Percentiles rank a stretch among this genome's conserved stretches.
Conservation (phyloP, 2,113 vertebrate genomes). For the Todiramphus saurophagus region DNA sequence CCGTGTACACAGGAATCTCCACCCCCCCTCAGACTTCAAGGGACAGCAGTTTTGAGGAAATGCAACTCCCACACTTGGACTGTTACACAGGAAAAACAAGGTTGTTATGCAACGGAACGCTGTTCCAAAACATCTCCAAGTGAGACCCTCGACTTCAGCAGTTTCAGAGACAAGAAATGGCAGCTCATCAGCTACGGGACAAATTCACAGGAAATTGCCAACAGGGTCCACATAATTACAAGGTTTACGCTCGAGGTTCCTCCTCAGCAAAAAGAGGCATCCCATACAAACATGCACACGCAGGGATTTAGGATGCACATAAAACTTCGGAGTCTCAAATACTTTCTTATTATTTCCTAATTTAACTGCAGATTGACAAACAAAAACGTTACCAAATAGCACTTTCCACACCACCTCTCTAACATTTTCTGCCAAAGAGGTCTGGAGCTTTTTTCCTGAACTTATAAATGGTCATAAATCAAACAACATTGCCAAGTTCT, state of each 20-base stretch:
- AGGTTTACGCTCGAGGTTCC: background rate
- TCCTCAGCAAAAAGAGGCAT: background rate
- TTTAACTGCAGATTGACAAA: background rate
- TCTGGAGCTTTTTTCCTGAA: background rate
- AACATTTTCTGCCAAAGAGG: background rate
- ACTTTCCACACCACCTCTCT: background rate
- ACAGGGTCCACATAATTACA: background rate
- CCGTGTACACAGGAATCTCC: slow-evolving; percentile 49
- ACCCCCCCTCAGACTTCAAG: slow-evolving; percentile 3
- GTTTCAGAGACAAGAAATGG: background rate
- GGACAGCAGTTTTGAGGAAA: slow-evolving; percentile 49
- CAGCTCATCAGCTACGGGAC: background rate
- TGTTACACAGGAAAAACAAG: slow-evolving; percentile 31
- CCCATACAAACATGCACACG: background rate
- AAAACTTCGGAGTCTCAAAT: background rate
- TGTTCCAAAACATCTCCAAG: slow-evolving; percentile 24
- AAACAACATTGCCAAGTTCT: background rate
- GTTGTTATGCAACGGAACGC: slow-evolving; percentile 1
- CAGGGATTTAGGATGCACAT: background rate
- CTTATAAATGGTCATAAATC: slow-evolving; percentile 39
- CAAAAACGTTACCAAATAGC: background rate
- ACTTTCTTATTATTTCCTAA: background rate
- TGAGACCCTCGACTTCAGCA: background rate
- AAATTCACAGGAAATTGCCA: background rate
- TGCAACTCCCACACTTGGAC: slow-evolving; percentile 54